Conservation (phyloP, 1,140 invertebrate species). For the Magallana angulata region DNA sequence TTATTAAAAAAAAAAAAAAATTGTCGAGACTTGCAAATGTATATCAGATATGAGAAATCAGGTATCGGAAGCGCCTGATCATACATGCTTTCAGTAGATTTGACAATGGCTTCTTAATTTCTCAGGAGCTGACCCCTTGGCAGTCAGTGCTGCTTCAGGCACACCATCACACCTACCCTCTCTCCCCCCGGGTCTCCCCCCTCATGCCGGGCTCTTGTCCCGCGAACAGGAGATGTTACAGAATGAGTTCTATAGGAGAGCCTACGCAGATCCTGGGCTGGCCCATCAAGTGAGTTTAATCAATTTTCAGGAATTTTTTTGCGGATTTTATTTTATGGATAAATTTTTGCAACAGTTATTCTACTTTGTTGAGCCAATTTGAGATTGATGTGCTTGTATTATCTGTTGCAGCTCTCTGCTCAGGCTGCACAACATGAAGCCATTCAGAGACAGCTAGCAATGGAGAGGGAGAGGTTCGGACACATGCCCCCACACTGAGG, state of each 20-base stretch:
- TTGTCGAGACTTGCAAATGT: no score
- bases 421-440: conserved; percentile 88
- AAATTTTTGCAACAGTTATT: not conserved
- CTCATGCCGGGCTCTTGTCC: conserved; percentile 61
- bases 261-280: conserved; percentile 89
- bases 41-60: no score
- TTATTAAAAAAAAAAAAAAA: no score
- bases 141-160: conserved; percentile 58
- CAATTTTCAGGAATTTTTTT: not conserved
- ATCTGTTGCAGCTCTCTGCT: conserved; percentile 80
- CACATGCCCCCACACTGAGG: conserved; percentile 44
- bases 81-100: no score
- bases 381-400: conserved; percentile 7
- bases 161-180: conserved; percentile 60
- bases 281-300: conserved; percentile 85
- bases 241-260: conserved; percentile 86
- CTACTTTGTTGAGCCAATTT: not conserved
- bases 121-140: conserved; percentile 72
- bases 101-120: not conserved
- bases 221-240: conserved; percentile 79
- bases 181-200: conserved; percentile 80
- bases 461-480: conserved; percentile 82
- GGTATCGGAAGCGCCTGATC: no score
- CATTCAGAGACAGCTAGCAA: conserved; percentile 87
- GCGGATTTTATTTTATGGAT: not conserved